Base-by-base conservation (phyloP, 1,140 invertebrate genomes). In the Rhysida immarginata region DNA sequence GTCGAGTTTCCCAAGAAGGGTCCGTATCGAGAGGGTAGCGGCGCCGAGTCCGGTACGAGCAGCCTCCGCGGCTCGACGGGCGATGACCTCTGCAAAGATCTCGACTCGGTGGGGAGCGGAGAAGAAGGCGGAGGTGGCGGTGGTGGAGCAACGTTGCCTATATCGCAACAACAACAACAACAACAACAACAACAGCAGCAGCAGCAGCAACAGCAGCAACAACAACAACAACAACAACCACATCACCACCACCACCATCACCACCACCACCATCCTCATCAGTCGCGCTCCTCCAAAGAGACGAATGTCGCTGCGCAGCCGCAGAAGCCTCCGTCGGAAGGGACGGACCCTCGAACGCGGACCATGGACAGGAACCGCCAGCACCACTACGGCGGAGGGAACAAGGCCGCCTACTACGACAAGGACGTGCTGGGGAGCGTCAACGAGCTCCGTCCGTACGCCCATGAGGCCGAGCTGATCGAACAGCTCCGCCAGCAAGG, bases 51-150 rank as follows among this genome's bases (percentile, higher is more conserved):
- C 1, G 60, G 55, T 11, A 60, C 62, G 2, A 63, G 62, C 25
- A 61, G 60, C 53, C 45, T 61, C 27, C 54, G 54, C 29, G 61
- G 60, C 0, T 61, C 60, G 1, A 62, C 62, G 2, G 62, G 60
- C 1, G 62, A 59, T 18, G 60, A 63, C 35, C 27, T 63, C 16
- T 61, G 59, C 29, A 48, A 46, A 0, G 62, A 63, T 49, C 48
- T 55, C 13, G 61, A 53, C 16, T 60, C 60, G 44, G 14, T 58
- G 50, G 2, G 59, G 42, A 41, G 60, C 45, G 26, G 20, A 5
- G 13, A 26, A 11, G 49, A 27, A 24, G 13, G 26, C 24, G 24
- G 26, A 13, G 45, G 21, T 41, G 35, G 35, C 11, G 35, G 35
- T 11, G n/a, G n/a, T n/a, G n/a, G n/a, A n/a, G n/a, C 29, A 14